phyloP scores from a whole-genome alignment of 2,888 invertebrate genomes.

The Drosophila meridionalis region DNA sequence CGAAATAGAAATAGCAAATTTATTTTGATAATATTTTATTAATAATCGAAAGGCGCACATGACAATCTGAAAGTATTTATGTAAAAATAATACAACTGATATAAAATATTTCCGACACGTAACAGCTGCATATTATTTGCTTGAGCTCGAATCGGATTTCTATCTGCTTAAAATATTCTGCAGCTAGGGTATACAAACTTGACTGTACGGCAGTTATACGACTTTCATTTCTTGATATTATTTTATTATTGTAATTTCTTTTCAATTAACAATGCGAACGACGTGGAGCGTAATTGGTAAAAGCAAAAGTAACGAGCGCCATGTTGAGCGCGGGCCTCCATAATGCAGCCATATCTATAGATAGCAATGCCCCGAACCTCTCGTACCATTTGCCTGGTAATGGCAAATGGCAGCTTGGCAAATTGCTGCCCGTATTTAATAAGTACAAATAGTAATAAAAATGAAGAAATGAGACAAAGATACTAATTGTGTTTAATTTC shows the following conservation, averaged over 20 bases:
- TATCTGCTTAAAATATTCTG: not conserved
- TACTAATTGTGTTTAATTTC: constrained; percentile 73
- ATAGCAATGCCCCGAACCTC: constrained; percentile 8
- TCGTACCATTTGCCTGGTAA: not conserved
- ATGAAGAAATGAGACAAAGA: constrained; percentile 33
- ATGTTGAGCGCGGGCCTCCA: constrained; percentile 8
- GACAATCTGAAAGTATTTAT: not conserved
- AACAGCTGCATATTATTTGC: not conserved
- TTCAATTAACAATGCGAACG: constrained; percentile 73
- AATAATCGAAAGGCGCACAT: too few species aligned
- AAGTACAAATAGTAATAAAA: constrained; percentile 56
- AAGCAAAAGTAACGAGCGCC: constrained; percentile 64
- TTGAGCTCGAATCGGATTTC: not conserved
- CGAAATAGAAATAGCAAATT: too few species aligned
- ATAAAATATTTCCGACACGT: not conserved
- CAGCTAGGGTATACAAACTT: constrained; percentile 6
- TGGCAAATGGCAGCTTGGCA: constrained; percentile 32
- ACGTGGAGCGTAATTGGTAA: constrained; percentile 48
- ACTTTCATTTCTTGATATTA: constrained; percentile 51
- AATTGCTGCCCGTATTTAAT: constrained; percentile 53
- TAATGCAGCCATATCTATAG: constrained; percentile 32
- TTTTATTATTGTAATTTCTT: constrained; percentile 68
- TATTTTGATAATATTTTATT: too few species aligned
- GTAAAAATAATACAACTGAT: not conserved
- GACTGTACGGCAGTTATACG: not conserved